Conservation (phyloP, 2,797 vertebrate species). For the Capromys pilorides region DNA sequence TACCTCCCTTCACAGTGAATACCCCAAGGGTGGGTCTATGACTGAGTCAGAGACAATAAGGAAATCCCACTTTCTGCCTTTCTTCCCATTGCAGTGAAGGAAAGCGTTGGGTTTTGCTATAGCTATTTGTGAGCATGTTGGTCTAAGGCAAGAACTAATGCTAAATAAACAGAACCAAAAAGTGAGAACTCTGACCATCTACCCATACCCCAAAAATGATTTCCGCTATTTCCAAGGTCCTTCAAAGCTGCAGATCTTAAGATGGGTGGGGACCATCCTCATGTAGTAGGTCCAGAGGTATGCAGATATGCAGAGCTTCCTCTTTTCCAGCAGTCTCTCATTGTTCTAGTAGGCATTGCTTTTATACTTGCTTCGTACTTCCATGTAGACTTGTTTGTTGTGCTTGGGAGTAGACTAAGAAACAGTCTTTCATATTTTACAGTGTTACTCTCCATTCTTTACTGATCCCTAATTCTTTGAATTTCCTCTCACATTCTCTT, state of each 20-base stretch:
- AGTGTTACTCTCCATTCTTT: background rate
- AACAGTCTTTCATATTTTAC: background rate
- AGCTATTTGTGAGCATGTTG: background rate
- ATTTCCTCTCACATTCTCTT: background rate
- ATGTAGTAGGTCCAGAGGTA: background rate
- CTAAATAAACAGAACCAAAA: constrained; percentile 15
- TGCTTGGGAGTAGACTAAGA: background rate
- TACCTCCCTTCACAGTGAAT: background rate
- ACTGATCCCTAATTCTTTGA: background rate
- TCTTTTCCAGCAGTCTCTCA: background rate
- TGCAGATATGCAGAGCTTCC: background rate
- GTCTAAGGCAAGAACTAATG: background rate
- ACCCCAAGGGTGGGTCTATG: background rate
- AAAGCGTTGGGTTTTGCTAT: background rate
- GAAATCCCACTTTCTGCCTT: background rate
- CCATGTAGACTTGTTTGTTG: background rate
- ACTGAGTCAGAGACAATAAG: background rate
- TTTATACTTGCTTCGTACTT: constrained; percentile 18
- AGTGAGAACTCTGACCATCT: background rate
- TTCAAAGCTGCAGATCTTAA: background rate
- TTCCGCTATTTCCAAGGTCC: background rate
- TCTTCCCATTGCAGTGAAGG: background rate
- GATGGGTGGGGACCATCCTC: background rate
- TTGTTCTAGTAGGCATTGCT: background rate
- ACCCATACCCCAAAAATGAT: background rate